Evolutionary conservation across 2,888 invertebrate species (phyloP).

Genomic region (Agriopis aurantiaria): DNA sequence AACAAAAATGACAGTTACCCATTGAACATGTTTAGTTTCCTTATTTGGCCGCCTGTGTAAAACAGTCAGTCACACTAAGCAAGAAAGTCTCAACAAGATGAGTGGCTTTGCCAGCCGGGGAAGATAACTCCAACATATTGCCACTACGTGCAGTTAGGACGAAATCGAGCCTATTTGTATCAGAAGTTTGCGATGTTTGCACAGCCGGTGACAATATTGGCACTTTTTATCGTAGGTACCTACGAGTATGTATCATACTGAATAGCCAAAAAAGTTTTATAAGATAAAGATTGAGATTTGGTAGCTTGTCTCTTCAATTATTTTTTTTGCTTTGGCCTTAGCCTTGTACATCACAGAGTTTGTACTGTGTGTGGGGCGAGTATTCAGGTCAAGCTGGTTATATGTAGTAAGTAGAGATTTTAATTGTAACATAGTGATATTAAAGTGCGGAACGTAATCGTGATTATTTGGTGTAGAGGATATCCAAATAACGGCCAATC

Average conservation of each 20-base stretch:
- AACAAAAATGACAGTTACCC: not conserved
- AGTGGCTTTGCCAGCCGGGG: slow-evolving; percentile 48
- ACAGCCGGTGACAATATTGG: slow-evolving; percentile 7
- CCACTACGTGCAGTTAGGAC: slow-evolving; percentile 41
- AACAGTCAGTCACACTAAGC: slow-evolving; percentile 20
- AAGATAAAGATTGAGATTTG: not conserved
- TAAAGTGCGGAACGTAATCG: too few relatives aligned
- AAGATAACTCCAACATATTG: slow-evolving; percentile 56
- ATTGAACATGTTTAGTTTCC: not conserved
- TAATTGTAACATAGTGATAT: too few relatives aligned
- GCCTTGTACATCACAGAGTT: too few relatives aligned
- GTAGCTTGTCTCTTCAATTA: too few relatives aligned
- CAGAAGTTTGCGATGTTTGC: slow-evolving; percentile 18
- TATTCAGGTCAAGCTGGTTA: too few relatives aligned
- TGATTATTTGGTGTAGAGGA: too few relatives aligned
- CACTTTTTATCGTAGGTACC: not conserved
- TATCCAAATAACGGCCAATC: too few relatives aligned
- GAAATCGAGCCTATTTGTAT: slow-evolving; percentile 30
- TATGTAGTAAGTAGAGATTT: too few relatives aligned
- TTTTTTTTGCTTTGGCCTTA: too few relatives aligned
- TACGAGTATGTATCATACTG: not conserved
- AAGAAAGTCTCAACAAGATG: slow-evolving; percentile 23
- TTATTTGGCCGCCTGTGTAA: not conserved
- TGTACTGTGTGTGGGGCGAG: too few relatives aligned
- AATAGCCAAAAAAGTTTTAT: not conserved